These are phyloP conservation scores for Melopsittacus undulatus DNA, from an alignment of 2,797 vertebrate genomes.

Conservation along the genomic window DNA sequence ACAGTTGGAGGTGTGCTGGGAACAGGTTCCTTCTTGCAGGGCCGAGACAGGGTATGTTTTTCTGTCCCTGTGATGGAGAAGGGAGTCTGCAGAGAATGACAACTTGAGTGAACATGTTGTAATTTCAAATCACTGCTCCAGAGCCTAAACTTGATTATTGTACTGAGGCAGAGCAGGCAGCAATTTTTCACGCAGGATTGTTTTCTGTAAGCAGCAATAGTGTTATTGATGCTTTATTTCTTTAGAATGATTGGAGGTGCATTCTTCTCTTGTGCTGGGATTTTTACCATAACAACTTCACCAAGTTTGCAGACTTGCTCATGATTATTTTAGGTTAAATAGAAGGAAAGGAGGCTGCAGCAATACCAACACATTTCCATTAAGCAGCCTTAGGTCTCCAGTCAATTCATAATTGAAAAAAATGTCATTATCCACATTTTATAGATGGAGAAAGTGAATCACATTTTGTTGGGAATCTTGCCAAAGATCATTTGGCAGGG, in stretches of 20 bases:
- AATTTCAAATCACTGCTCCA: not conserved
- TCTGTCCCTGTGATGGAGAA: not conserved
- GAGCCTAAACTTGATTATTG: not conserved
- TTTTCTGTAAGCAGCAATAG: slow-evolving; percentile 14
- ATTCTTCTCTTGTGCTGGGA: not conserved
- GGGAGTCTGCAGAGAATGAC: not conserved
- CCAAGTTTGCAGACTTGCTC: not conserved
- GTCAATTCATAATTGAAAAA: not conserved
- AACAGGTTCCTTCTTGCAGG: not conserved
- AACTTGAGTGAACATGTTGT: not conserved
- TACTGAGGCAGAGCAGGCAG: not conserved
- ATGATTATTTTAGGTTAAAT: not conserved
- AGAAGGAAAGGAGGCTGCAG: not conserved
- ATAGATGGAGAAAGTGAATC: not conserved
- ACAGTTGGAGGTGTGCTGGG: not conserved
- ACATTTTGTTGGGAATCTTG: not conserved
- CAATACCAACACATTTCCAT: not conserved
- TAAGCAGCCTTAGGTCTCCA: not conserved
- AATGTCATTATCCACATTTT: not conserved
- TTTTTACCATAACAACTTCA: not conserved
- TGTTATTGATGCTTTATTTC: not conserved
- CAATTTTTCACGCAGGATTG: not conserved
- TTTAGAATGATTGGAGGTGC: not conserved
- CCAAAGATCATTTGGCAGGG: not conserved
- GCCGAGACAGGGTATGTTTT: rapidly evolving